Conservation (phyloP, 2,113 vertebrate species). For the Nannospalax galili region DNA sequence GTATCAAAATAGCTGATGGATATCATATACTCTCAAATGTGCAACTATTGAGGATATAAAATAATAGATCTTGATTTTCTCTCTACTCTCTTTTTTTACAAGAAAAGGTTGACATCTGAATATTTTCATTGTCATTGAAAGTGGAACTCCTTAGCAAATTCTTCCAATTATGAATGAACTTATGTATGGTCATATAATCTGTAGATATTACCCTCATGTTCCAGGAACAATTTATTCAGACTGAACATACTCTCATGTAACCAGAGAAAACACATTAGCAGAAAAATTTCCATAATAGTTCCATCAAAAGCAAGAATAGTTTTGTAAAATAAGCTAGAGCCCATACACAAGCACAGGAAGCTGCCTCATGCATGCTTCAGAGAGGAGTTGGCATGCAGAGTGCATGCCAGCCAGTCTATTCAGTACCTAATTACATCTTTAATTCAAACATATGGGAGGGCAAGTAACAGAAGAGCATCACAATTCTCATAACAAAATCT, state of each 20-base stretch:
- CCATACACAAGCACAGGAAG: background rate
- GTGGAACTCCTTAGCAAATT: conserved; percentile 72
- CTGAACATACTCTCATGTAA: conserved; percentile 63
- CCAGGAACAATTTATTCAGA: conserved; percentile 74
- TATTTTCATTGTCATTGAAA: conserved; percentile 70
- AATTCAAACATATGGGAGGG: conserved; percentile 75
- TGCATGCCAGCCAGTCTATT: conserved; percentile 67
- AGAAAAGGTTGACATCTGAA: conserved; percentile 43
- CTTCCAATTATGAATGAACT: conserved; percentile 64
- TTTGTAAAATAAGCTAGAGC: background rate
- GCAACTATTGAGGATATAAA: conserved; percentile 38
- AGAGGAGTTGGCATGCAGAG: conserved; percentile 46
- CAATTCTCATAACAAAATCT: conserved; percentile 75
- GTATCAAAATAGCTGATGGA: background rate
- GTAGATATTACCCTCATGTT: conserved; percentile 73
- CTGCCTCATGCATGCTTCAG: background rate
- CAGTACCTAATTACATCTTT: conserved; percentile 73
- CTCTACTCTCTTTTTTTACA: conserved; percentile 14
- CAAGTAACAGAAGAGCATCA: conserved; percentile 74
- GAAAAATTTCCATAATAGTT: conserved; percentile 49
- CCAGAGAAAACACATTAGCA: conserved; percentile 47
- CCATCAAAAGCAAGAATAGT: conserved; percentile 50
- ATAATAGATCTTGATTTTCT: conserved; percentile 32
- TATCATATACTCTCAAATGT: conserved; percentile 18
- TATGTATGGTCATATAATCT: conserved; percentile 72